phyloP scores from a whole-genome alignment of 2,888 invertebrate species.

The Agriopis aurantiaria region DNA sequence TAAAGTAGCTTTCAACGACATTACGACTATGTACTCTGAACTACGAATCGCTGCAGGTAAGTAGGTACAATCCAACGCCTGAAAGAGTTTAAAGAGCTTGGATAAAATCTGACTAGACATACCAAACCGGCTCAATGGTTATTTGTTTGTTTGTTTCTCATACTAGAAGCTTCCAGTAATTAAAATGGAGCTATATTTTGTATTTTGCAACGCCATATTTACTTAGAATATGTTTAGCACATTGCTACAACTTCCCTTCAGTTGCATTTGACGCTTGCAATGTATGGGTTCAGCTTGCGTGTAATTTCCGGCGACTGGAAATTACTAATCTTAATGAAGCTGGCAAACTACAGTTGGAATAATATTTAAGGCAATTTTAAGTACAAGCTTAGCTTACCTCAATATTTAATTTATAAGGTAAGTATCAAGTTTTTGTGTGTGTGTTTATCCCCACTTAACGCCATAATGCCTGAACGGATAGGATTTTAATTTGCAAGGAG shows the following conservation, averaged over 20 bases:
- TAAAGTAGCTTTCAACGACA: not conserved
- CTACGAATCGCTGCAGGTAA: not conserved
- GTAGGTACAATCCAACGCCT: not conserved
- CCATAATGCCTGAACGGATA: too few relatives aligned
- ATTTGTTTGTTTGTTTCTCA: conserved; percentile 1
- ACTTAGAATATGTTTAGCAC: conserved; percentile 8
- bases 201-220: conserved; percentile 17
- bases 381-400: not conserved
- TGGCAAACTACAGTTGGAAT: conserved; percentile 50
- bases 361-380: not conserved
- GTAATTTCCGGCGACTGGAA: conserved; percentile 76
- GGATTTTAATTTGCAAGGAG: too few relatives aligned
- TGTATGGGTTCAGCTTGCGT: conserved; percentile 56
- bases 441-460: too few relatives aligned
- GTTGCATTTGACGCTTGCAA: conserved; percentile 49
- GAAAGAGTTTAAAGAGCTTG: not conserved
- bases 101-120: not conserved
- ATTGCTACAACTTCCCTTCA: conserved; percentile 48
- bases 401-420: not conserved
- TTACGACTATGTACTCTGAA: too few relatives aligned
- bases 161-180: conserved; percentile 6
- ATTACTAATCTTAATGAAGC: conserved; percentile 74
- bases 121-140: too few relatives aligned
- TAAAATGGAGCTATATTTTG: conserved; percentile 7
- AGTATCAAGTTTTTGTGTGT: not conserved